phyloP scores from a whole-genome alignment of 2,113 vertebrate species.

The Tragelaphus strepsiceros region DNA sequence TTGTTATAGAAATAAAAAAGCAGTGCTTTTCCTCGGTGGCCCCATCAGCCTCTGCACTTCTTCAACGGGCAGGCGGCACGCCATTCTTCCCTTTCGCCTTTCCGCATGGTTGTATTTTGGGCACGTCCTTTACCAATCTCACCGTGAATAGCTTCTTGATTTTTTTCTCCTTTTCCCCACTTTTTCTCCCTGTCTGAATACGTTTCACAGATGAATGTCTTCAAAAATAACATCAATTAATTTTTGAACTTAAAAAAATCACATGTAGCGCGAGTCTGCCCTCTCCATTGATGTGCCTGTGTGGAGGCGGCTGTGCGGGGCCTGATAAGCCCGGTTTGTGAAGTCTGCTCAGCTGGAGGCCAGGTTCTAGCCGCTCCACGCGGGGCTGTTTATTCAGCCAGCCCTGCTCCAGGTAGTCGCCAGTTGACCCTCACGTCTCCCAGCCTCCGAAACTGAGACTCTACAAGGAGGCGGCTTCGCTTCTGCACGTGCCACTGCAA shows the following conservation, averaged over 20 bases:
- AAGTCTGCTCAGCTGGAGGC: conserved; percentile 49
- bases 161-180: not conserved
- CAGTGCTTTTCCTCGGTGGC: not conserved
- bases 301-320: conserved; percentile 63
- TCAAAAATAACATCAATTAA: conserved; percentile 79
- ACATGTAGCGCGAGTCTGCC: conserved; percentile 13
- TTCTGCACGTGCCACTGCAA: not conserved
- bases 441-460: fast-evolving
- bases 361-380: not conserved
- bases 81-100: conserved; percentile 12
- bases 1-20: not conserved
- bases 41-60: not conserved
- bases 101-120: not conserved
- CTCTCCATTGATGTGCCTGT: conserved; percentile 57
- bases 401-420: not conserved
- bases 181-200: conserved; percentile 37
- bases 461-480: not conserved
- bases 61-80: not conserved
- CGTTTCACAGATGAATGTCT: conserved; percentile 52
- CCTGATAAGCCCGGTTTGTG: conserved; percentile 73
- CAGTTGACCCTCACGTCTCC: not conserved
- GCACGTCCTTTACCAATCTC: not conserved
- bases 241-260: conserved; percentile 72
- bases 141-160: not conserved
- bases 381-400: conserved; percentile 34